These are phyloP conservation scores for Andrena marginata DNA, from an alignment of 2,888 invertebrate genomes.

Conservation along the genomic window DNA sequence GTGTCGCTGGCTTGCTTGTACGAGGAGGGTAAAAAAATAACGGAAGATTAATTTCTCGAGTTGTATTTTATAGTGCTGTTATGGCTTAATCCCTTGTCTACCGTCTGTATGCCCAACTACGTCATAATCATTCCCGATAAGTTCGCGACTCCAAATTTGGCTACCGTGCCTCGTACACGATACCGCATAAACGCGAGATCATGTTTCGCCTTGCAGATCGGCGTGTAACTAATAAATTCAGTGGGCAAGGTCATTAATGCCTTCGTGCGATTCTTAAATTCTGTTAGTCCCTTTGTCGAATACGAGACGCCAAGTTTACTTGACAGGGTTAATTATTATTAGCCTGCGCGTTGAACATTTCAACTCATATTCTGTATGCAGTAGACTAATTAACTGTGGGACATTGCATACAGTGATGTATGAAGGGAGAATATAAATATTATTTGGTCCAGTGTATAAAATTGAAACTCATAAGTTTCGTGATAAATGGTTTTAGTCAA, in stretches of 20 bases:
- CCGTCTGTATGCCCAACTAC: constrained; percentile 1
- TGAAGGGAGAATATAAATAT: neutral
- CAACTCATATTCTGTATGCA: constrained; percentile 30
- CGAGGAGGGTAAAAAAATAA: neutral
- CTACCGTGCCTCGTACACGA: constrained; percentile 1
- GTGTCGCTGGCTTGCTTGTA: neutral
- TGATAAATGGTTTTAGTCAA: neutral
- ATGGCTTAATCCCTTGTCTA: constrained; percentile 7
- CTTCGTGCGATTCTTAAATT: constrained; percentile 1
- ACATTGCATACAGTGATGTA: constrained; percentile 29
- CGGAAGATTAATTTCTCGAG: neutral
- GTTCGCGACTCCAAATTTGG: constrained; percentile 33
- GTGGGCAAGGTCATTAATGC: constrained; percentile 15
- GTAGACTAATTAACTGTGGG: constrained; percentile 22
- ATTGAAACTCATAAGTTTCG: neutral
- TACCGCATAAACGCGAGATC: constrained; percentile 20
- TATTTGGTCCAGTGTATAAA: neutral
- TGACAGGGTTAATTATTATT: constrained; percentile 25
- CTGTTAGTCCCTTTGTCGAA: constrained; percentile 17
- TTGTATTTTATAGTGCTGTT: neutral
- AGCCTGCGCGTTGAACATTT: constrained; percentile 13
- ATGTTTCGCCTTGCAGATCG: constrained; percentile 24
- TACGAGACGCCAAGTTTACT: neutral
- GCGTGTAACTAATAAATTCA: constrained; percentile 35
- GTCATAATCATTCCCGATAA: constrained; percentile 37